Evolutionary conservation across 2,888 invertebrate species (phyloP).

Genomic region (Ethmia dodecea): DNA sequence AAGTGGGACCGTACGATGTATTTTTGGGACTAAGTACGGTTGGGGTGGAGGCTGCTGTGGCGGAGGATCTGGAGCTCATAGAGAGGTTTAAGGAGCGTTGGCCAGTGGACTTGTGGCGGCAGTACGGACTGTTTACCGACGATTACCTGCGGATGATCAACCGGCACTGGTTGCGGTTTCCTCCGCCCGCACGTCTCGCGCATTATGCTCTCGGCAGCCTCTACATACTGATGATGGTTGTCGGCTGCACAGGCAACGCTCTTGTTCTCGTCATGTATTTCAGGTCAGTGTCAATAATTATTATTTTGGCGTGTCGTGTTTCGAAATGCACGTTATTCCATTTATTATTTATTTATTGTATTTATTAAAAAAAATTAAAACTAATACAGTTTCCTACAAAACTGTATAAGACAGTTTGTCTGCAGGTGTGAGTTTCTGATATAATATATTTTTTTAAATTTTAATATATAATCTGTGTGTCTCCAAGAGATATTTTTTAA

Average conservation of each 20-base stretch:
- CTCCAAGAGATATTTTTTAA: too few relatives aligned
- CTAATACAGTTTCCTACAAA: too few relatives aligned
- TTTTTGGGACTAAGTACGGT: too few relatives aligned
- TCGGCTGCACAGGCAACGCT: constrained; percentile 82
- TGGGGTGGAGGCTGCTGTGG: background rate
- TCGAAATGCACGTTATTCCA: too few relatives aligned
- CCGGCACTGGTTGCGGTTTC: constrained; percentile 83
- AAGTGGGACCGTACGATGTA: background rate
- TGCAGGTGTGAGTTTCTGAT: too few relatives aligned
- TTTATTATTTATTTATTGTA: too few relatives aligned
- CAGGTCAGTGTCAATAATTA: constrained; percentile 81
- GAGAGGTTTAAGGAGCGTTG: constrained; percentile 50
- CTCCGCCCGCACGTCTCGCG: constrained; percentile 75
- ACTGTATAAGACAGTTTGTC: too few relatives aligned
- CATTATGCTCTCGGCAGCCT: constrained; percentile 80
- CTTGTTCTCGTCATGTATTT: constrained; percentile 84
- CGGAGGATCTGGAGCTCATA: constrained; percentile 22
- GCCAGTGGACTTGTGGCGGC: constrained; percentile 70
- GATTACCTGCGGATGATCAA: constrained; percentile 79
- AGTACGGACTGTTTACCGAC: constrained; percentile 73
- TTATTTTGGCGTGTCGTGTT: too few relatives aligned
- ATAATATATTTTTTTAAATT: too few relatives aligned
- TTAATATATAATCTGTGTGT: too few relatives aligned
- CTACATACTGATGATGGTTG: constrained; percentile 79
- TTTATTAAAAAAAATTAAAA: too few relatives aligned